phyloP scores from a whole-genome alignment of 1,140 invertebrate species.

The Halesus radiatus region DNA sequence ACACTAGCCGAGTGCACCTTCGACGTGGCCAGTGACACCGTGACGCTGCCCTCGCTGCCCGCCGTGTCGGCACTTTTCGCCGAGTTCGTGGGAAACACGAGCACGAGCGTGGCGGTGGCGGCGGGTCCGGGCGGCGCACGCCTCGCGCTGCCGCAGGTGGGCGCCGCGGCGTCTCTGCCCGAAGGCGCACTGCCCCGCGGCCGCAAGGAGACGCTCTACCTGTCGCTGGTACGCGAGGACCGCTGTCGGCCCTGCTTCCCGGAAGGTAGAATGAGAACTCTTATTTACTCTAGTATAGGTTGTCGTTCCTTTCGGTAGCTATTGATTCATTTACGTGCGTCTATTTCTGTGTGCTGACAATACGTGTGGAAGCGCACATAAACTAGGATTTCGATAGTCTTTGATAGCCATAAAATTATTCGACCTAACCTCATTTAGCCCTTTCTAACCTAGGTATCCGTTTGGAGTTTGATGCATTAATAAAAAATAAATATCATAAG shows the following conservation, averaged over 20 bases:
- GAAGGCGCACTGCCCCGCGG: constrained; percentile 87
- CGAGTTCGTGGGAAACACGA: constrained; percentile 47
- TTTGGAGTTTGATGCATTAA: too few relatives aligned
- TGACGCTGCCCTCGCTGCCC: constrained; percentile 68
- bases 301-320: too few relatives aligned
- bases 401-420: too few relatives aligned
- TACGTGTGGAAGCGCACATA: too few relatives aligned
- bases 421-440: too few relatives aligned
- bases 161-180: constrained; percentile 88
- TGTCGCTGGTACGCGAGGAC: constrained; percentile 91
- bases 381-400: too few relatives aligned
- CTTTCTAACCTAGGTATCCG: too few relatives aligned
- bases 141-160: constrained; percentile 84
- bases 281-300: too few relatives aligned
- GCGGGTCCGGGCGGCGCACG: constrained; percentile 83
- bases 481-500: too few relatives aligned
- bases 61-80: constrained; percentile 46
- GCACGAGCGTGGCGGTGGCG: constrained; percentile 66
- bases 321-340: too few relatives aligned
- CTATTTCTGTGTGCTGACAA: too few relatives aligned
- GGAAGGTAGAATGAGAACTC: constrained; percentile 70
- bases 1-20: constrained; percentile 79
- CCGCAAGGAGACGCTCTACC: constrained; percentile 85
- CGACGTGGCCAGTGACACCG: constrained; percentile 78
- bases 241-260: constrained; percentile 88